Evolutionary conservation across 2,797 vertebrate genomes (phyloP).

Genomic region (Poecilia picta): DNA sequence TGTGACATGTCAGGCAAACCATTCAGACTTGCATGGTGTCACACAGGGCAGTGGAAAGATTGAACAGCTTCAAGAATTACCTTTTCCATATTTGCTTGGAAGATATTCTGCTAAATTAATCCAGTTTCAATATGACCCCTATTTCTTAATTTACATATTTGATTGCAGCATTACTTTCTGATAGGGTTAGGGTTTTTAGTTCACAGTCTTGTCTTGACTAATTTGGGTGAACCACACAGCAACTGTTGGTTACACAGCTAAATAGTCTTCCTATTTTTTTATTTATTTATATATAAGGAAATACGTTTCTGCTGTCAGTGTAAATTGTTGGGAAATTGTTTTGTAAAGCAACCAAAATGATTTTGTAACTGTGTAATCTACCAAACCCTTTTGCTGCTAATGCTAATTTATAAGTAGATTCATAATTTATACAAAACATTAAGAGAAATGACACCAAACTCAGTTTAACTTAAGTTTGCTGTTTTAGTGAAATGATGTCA

Average conservation of each 20-base stretch:
- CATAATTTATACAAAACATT: not conserved
- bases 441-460: not conserved
- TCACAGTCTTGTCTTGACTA: not conserved
- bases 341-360: not conserved
- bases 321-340: not conserved
- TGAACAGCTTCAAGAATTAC: not conserved
- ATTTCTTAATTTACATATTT: not conserved
- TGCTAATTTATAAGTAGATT: not conserved
- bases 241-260: not conserved
- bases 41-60: not conserved
- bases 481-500: not conserved
- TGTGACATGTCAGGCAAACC: not conserved
- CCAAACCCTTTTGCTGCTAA: not conserved
- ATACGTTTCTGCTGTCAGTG: not conserved
- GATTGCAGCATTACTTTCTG: not conserved
- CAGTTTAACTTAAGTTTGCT: not conserved
- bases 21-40: not conserved
- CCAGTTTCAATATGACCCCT: not conserved
- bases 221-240: not conserved
- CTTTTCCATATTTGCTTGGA: not conserved
- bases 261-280: not conserved
- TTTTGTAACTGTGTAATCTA: not conserved
- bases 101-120: not conserved
- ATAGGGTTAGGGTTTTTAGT: not conserved
- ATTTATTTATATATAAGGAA: not conserved